Conservation (phyloP, 2,113 vertebrate species). For the Triplophysa rosa region DNA sequence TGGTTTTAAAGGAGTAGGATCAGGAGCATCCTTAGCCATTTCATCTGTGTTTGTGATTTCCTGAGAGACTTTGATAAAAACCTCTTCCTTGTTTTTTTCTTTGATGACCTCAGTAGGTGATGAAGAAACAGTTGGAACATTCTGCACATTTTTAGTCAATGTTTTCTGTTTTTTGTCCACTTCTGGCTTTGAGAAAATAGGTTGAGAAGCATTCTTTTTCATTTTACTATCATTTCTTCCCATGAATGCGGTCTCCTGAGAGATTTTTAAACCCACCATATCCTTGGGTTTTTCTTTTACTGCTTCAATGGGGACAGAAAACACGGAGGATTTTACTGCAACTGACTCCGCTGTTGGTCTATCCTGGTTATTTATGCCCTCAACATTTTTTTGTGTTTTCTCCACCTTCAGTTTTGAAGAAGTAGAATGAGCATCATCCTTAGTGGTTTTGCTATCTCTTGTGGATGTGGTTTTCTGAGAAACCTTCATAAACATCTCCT, state of each 20-base stretch:
- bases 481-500: not conserved
- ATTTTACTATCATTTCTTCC: not conserved
- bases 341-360: no score
- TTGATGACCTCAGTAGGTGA: slow-evolving; percentile 50
- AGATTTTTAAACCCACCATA: not conserved
- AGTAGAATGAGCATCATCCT: not conserved
- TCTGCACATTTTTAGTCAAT: slow-evolving; percentile 4
- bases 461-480: not conserved
- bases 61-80: slow-evolving; percentile 30
- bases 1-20: not conserved
- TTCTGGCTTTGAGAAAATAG: not conserved
- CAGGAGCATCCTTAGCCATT: not conserved
- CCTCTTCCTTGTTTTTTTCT: slow-evolving; percentile 42
- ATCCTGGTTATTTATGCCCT: no score
- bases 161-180: not conserved
- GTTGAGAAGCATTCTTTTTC: not conserved
- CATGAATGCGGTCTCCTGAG: not conserved
- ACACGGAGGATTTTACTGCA: no score
- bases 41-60: slow-evolving; percentile 27
- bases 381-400: not conserved
- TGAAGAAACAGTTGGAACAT: slow-evolving; percentile 17
- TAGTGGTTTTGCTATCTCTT: not conserved
- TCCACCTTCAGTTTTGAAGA: slow-evolving; percentile 19
- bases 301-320: slow-evolving; percentile 43
- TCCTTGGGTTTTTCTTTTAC: slow-evolving; percentile 27